phyloP scores from a whole-genome alignment of 2,797 vertebrate species.

The Sebastes nivosus region DNA sequence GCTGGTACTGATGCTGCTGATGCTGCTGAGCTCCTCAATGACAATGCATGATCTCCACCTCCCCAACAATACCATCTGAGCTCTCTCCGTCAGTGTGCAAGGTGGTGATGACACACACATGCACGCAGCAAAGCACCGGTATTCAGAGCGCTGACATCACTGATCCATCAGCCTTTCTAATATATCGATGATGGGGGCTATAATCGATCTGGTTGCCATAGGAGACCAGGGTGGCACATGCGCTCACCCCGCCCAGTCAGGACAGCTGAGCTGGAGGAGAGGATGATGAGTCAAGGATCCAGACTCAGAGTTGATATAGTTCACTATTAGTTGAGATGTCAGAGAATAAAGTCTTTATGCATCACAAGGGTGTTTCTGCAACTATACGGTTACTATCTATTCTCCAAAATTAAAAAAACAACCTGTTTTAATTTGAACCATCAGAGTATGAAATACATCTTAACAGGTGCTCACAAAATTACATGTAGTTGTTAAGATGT shows the following conservation, averaged over 20 bases:
- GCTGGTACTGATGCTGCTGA: not conserved
- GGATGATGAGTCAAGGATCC: constrained; percentile 51
- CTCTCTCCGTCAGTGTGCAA: constrained; percentile 63
- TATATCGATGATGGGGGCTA: constrained; percentile 84
- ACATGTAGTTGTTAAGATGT: no score
- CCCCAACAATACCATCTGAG: constrained; percentile 64
- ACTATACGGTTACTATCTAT: no score
- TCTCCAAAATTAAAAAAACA: no score
- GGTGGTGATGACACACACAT: constrained; percentile 66
- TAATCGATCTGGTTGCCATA: constrained; percentile 90
- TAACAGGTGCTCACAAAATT: no score
- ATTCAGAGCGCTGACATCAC: constrained; percentile 83
- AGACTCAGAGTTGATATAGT: constrained; percentile 27
- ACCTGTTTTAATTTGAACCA: no score
- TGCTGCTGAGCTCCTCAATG: constrained; percentile 79
- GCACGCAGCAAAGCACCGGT: constrained; percentile 77
- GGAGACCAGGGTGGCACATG: constrained; percentile 86
- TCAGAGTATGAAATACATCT: no score
- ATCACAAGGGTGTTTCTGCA: not conserved
- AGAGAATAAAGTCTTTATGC: not conserved
- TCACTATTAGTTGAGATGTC: not conserved
- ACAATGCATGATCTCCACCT: constrained; percentile 81
- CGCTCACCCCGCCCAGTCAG: constrained; percentile 83
- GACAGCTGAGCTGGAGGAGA: constrained; percentile 39
- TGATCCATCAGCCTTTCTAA: constrained; percentile 83